Conservation (phyloP, 2,888 invertebrate species). For the Plagodis pulveraria region DNA sequence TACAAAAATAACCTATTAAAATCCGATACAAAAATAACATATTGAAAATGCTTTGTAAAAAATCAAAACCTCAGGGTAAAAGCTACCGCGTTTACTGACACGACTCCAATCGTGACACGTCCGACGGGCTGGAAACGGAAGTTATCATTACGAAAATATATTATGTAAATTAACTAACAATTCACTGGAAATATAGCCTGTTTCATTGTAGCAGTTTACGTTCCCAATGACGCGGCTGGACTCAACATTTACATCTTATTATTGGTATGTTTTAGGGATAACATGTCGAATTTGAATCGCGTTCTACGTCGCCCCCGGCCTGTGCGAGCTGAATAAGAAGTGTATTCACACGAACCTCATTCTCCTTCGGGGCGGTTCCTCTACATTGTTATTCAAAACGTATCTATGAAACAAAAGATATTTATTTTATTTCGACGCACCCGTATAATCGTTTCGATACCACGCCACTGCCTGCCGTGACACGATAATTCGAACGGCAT, state of each 20-base stretch:
- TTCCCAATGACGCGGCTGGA: constrained; percentile 61
- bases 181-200: constrained; percentile 68
- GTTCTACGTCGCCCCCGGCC: constrained; percentile 60
- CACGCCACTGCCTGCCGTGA: constrained; percentile 11
- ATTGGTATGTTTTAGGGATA: constrained; percentile 73
- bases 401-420: constrained; percentile 45
- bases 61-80: constrained; percentile 38
- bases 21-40: no score
- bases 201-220: constrained; percentile 63
- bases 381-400: constrained; percentile 55
- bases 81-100: constrained; percentile 50
- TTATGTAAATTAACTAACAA: constrained; percentile 72
- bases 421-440: constrained; percentile 44
- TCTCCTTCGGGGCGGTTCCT: constrained; percentile 39
- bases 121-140: constrained; percentile 69
- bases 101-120: constrained; percentile 62
- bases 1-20: no score
- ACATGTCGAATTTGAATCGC: constrained; percentile 75
- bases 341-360: constrained; percentile 64
- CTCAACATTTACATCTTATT: constrained; percentile 79
- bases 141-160: constrained; percentile 77
- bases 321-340: constrained; percentile 64
- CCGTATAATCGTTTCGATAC: constrained; percentile 32
- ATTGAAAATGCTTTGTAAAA: constrained; percentile 27
- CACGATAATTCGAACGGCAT: constrained; percentile 41